Percentiles rank a stretch among this genome's conserved stretches.
Conservation (phyloP, 1,140 invertebrate species). For the Aricia agestis region DNA sequence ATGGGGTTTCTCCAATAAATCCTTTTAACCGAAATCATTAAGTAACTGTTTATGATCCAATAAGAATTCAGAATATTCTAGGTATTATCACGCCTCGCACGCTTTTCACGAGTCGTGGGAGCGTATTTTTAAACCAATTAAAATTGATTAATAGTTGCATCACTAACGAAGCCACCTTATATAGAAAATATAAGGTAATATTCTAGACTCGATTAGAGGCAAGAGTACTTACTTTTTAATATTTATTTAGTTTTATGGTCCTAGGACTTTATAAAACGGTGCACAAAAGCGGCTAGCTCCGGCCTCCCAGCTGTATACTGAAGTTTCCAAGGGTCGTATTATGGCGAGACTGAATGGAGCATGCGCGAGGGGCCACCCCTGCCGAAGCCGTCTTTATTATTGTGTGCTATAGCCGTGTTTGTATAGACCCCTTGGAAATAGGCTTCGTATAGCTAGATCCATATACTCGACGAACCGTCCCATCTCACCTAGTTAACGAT, state of each 20-base stretch:
- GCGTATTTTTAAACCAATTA: conserved; percentile 16
- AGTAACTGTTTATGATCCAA: background rate
- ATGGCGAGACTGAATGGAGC: conserved; percentile 51
- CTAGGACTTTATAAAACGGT: conserved; percentile 37
- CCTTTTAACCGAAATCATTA: background rate
- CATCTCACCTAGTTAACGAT: conserved; percentile 24
- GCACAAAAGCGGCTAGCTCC: conserved; percentile 41
- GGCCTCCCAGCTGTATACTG: conserved; percentile 61
- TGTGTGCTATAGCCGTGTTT: conserved; percentile 39
- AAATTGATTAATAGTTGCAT: conserved; percentile 1
- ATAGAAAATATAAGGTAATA: background rate
- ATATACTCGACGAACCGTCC: conserved; percentile 28
- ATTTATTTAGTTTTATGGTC: conserved; percentile 59
- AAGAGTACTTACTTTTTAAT: conserved; percentile 57
- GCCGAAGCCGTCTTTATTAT: conserved; percentile 45
- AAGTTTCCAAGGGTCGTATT: conserved; percentile 53
- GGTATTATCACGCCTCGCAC: background rate
- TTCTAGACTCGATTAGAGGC: background rate
- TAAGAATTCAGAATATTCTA: background rate
- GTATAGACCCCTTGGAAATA: conserved; percentile 46
- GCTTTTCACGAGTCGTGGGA: background rate
- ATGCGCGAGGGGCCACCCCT: conserved; percentile 59
- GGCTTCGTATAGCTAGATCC: conserved; percentile 26
- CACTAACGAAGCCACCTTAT: background rate
- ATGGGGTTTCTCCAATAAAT: background rate